Evolutionary conservation across 53 echinoderm and acorn worm genomes (phyloP).

Genomic region (Paracentrotus lividus): DNA sequence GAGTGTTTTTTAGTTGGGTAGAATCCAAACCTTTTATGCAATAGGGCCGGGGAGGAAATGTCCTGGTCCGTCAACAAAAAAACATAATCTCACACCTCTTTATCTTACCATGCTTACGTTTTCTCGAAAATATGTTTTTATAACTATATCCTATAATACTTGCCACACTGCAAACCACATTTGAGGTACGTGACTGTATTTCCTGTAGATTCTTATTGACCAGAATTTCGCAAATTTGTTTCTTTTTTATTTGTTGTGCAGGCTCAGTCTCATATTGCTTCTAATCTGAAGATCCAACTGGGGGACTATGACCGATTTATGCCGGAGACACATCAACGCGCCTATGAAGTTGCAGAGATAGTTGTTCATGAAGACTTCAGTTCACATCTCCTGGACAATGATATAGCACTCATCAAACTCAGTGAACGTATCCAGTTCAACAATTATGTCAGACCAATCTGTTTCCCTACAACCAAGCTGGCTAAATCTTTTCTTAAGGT

Average conservation of each 20-base stretch:
- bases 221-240: background rate
- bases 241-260: background rate
- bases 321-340: conserved; percentile 77
- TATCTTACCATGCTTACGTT: background rate
- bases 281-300: conserved; percentile 76
- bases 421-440: conserved; percentile 84
- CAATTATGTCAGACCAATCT: conserved; percentile 87
- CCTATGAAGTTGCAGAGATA: conserved; percentile 79
- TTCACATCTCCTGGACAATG: conserved; percentile 70
- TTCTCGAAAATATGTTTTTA: background rate
- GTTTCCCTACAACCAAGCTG: conserved; percentile 80
- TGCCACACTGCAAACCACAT: too few species aligned
- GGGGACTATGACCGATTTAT: conserved; percentile 86
- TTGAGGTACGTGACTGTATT: too few species aligned
- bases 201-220: background rate
- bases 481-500: conserved; percentile 71
- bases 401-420: conserved; percentile 86
- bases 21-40: too few species aligned
- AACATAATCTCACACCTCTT: background rate
- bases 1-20: background rate
- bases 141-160: too few species aligned
- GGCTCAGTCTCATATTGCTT: conserved; percentile 32
- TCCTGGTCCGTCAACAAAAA: too few species aligned
- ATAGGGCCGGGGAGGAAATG: too few species aligned
- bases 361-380: conserved; percentile 75